Evolutionary conservation across 2,113 vertebrate species (phyloP).

Genomic region (Polypterus senegalus): DNA sequence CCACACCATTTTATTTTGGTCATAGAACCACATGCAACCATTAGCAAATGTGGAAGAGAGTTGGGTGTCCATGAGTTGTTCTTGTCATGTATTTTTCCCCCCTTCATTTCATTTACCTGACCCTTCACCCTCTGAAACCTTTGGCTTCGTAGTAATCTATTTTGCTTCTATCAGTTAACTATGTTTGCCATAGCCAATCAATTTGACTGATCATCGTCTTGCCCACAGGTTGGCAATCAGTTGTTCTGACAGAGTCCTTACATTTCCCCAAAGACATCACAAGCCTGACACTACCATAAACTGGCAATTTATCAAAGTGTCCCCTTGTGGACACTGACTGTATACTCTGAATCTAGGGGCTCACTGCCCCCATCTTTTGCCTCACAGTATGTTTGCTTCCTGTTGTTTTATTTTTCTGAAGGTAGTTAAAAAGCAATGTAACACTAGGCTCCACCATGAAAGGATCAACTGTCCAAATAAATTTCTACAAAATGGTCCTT

Average conservation of each 20-base stretch:
- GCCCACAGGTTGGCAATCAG: slow-evolving; percentile 81
- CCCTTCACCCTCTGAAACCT: slow-evolving; percentile 33
- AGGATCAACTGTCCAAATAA: no score
- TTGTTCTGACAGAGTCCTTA: slow-evolving; percentile 55
- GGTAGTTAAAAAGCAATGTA: slow-evolving; percentile 25
- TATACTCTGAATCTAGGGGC: slow-evolving; percentile 22
- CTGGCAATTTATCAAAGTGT: slow-evolving; percentile 82
- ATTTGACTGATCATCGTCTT: slow-evolving; percentile 78
- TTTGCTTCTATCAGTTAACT: slow-evolving; percentile 53
- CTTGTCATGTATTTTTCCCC: slow-evolving; percentile 33
- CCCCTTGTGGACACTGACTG: slow-evolving; percentile 44
- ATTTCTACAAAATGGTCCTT: no score
- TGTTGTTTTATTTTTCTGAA: slow-evolving; percentile 10
- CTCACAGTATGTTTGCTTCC: background rate
- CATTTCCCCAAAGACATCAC: slow-evolving; percentile 69
- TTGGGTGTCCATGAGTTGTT: no score
- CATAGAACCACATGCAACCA: no score
- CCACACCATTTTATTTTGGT: no score
- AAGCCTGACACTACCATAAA: slow-evolving; percentile 80
- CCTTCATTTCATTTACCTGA: slow-evolving; percentile 50
- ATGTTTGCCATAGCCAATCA: slow-evolving; percentile 79
- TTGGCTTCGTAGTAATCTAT: slow-evolving; percentile 26
- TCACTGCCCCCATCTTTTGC: slow-evolving; percentile 6
- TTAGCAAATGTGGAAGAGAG: no score
- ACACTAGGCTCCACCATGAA: no score